Conservation (phyloP, 2,888 invertebrate species). For the Labia minor region DNA sequence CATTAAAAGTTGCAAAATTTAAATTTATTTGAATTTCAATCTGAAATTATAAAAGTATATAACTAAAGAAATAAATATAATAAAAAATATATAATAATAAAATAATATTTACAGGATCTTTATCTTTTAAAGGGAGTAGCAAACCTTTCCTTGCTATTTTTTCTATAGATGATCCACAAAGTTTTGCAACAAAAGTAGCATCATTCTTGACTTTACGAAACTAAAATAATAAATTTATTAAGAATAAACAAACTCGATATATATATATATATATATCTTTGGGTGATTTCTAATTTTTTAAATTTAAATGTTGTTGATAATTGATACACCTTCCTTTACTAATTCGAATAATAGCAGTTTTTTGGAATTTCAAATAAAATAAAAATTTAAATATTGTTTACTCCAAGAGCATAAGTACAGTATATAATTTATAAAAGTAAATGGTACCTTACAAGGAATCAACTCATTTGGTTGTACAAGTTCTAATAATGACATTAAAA, state of each 20-base stretch:
- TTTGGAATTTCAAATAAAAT: too few relatives aligned
- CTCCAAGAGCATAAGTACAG: too few relatives aligned
- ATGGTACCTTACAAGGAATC: neutral
- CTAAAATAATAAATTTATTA: too few relatives aligned
- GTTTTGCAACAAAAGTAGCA: neutral
- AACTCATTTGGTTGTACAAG: neutral
- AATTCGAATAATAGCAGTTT: too few relatives aligned
- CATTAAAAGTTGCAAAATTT: slow-evolving; percentile 7
- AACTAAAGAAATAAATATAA: too few relatives aligned
- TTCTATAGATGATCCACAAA: neutral
- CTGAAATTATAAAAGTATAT: neutral
- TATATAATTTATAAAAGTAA: neutral
- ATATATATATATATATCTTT: too few relatives aligned
- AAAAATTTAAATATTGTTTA: too few relatives aligned
- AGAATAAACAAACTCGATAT: too few relatives aligned
- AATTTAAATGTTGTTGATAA: too few relatives aligned
- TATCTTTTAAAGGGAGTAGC: neutral
- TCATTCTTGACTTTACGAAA: neutral
- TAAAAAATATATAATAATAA: neutral
- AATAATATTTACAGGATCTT: neutral
- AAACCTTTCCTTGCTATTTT: neutral
- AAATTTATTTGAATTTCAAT: slow-evolving; percentile 15
- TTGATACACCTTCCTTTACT: too few relatives aligned
- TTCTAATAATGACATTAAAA: neutral
- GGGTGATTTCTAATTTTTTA: too few relatives aligned